Evolutionary conservation across 1,140 invertebrate species (phyloP), one percentile per base, ranked within the genome.

Genomic region (Mycetomoellerius zeteki): DNA sequence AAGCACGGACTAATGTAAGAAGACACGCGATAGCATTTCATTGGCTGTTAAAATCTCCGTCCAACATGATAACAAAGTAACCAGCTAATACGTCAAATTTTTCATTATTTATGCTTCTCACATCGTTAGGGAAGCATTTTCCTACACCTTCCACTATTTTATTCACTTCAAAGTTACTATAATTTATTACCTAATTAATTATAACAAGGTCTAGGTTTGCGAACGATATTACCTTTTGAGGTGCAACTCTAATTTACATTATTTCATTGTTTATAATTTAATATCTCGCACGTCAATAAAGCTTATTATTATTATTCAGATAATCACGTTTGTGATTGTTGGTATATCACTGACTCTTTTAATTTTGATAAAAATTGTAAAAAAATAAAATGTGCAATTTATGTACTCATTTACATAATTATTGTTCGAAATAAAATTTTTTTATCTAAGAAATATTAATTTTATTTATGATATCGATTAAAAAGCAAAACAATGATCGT

Each of bases 1-100:
- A 73, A 69, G 24, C n/a, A 52, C 62, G 56, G 37, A 43, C 37
- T 10, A 10, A 10, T 21, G 27, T 54, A 64, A 33, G 33, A 43
- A 43, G 71, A 56, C 75, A 89, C 86, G 88, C 80, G 56, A 87
- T 78, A 4, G 24, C 47, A n/a, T 56, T 50, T 60, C 54, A 89
- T 89, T 89, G 88, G 88, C 24, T 27, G 43, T 52, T 43, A 3
- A 47, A 47, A 30, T 4, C n/a, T 12, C 24, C 33, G 12, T 21
- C n/a, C 67, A 16, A 10, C 5, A 14, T 65, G 21, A 69, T 56
- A 67, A 21, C 16, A 1, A 16, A 24, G 2, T 47, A 58, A n/a
- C 14, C 47, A 50, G 2, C 14, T 7, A 16, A 5, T 82, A 43
- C 1, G 50, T 14, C n/a, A 30, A 82, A 82, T 60, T 73, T 58